These are phyloP conservation scores for Hucho hucho DNA, from an alignment of 2,113 vertebrate genomes.

Conservation along the genomic window DNA sequence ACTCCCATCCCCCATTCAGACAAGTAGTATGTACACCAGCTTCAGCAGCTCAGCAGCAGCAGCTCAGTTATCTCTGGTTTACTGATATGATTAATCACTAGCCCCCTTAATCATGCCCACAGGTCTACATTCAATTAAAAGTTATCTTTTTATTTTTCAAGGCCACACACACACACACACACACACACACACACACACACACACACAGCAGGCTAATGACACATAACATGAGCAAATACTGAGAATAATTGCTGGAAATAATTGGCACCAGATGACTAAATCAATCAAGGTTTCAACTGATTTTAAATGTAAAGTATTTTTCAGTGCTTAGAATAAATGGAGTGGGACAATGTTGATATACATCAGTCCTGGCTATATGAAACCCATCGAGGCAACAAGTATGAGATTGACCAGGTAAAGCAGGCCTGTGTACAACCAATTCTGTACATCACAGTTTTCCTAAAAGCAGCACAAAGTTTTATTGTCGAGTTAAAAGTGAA, in stretches of 20 bases:
- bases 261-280: neutral
- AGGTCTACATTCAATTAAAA: slow-evolving; percentile 56
- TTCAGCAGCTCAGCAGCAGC: neutral
- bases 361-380: neutral
- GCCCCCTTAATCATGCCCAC: slow-evolving; percentile 44
- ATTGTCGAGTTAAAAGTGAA: neutral
- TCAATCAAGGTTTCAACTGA: slow-evolving; percentile 3
- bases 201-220: slow-evolving; percentile 6
- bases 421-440: neutral
- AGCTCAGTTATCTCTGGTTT: slow-evolving; percentile 22
- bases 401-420: too few relatives aligned
- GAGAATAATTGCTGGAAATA: too few relatives aligned
- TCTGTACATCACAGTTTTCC: neutral
- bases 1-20: neutral
- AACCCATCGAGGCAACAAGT: neutral
- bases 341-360: neutral
- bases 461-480: neutral
- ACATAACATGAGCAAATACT: neutral
- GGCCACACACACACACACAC: slow-evolving; percentile 1
- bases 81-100: slow-evolving; percentile 51
- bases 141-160: slow-evolving; percentile 51
- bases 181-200: slow-evolving; percentile 1
- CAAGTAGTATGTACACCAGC: too few relatives aligned
- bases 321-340: neutral
- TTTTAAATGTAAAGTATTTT: neutral